A percentile compares a stretch with the other conserved stretches of the same genome.
Conservation (phyloP, 2,113 vertebrate genomes). For the Halichoeres trimaculatus region DNA sequence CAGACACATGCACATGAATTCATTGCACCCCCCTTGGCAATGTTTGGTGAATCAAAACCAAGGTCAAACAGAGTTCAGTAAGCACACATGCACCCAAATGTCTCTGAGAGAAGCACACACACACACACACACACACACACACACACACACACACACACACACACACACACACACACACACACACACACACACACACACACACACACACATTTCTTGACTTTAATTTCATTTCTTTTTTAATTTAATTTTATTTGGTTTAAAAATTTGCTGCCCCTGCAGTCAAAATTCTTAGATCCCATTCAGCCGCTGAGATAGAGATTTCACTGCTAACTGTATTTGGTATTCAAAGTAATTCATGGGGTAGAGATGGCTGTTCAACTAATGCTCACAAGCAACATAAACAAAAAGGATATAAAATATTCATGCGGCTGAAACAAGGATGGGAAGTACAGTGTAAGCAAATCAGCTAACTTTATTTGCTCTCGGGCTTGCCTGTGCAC, state of each 20-base stretch:
- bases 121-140: too few relatives aligned
- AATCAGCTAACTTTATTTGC: conserved; percentile 71
- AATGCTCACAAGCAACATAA: conserved; percentile 72
- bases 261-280: conserved; percentile 61
- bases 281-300: conserved; percentile 61
- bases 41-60: conserved; percentile 74
- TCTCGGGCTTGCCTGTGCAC: conserved; percentile 55
- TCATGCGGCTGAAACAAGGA: conserved; percentile 69
- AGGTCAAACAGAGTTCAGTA: conserved; percentile 73
- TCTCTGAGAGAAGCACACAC: conserved; percentile 49
- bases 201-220: conserved; percentile 45
- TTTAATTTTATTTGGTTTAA: conserved; percentile 22
- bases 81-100: conserved; percentile 39
- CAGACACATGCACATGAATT: conserved; percentile 59
- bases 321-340: conserved; percentile 59
- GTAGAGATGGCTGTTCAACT: conserved; percentile 57
- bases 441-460: conserved; percentile 70
- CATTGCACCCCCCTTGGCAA: conserved; percentile 62
- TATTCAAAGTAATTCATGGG: conserved; percentile 67
- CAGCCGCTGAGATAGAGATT: conserved; percentile 54
- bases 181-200: conserved; percentile 7
- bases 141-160: too few relatives aligned
- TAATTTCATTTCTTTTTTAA: conserved; percentile 59
- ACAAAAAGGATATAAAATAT: conserved; percentile 76
- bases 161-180: conserved; percentile 50